Percentiles rank a stretch among this genome's conserved stretches.
Evolutionary conservation across 2,888 invertebrate genomes (phyloP).

Genomic region (Oligia fasciuncula): DNA sequence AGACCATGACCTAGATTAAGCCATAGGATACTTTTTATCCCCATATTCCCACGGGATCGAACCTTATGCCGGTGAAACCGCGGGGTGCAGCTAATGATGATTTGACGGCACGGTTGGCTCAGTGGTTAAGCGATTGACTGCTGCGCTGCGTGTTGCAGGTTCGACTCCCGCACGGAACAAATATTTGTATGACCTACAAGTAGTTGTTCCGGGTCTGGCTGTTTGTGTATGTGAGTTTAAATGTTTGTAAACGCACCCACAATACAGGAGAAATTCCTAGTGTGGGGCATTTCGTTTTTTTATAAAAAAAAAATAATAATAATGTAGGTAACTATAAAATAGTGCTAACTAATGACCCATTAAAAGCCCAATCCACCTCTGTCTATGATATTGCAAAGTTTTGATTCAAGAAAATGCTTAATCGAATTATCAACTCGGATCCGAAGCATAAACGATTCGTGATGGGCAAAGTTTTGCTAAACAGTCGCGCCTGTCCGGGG

Average conservation of each 20-base stretch:
- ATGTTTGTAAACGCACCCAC: too few species aligned
- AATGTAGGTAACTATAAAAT: neutral
- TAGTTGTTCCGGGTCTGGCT: too few species aligned
- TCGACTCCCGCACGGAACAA: too few species aligned
- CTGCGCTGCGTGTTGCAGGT: too few species aligned
- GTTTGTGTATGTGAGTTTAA: too few species aligned
- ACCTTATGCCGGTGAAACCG: neutral
- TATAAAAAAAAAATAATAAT: too few species aligned
- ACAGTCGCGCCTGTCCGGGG: slow-evolving; percentile 45
- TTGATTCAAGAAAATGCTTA: slow-evolving; percentile 51
- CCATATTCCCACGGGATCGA: neutral
- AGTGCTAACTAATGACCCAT: slow-evolving; percentile 22
- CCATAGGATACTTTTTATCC: neutral
- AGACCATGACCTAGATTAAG: neutral
- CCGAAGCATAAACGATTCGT: slow-evolving; percentile 63
- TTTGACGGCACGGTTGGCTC: too few species aligned
- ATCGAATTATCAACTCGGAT: slow-evolving; percentile 56
- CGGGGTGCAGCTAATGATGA: neutral
- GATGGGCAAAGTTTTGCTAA: slow-evolving; percentile 65
- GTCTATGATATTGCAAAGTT: slow-evolving; percentile 53
- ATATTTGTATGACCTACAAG: too few species aligned
- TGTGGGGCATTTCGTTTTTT: too few species aligned
- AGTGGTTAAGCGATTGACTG: too few species aligned
- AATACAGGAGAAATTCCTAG: too few species aligned
- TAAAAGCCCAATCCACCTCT: slow-evolving; percentile 47